A percentile compares a stretch with the other conserved stretches of the same genome.
Evolutionary conservation across 2,888 invertebrate genomes (phyloP).

Genomic region (Eupithecia abbreviata): DNA sequence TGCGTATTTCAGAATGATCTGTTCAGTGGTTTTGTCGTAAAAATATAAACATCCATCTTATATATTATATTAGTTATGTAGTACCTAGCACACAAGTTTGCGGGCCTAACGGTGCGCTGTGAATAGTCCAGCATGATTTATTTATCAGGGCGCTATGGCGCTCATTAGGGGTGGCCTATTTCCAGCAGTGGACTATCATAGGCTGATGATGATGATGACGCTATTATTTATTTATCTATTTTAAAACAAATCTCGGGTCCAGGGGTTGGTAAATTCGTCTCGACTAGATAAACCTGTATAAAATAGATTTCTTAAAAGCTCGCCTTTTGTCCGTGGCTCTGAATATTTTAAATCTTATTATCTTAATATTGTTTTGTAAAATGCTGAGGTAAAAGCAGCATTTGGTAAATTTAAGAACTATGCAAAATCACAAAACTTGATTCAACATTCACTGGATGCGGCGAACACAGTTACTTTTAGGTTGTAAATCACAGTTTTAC

Average conservation of each 20-base stretch:
- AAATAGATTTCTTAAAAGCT: not conserved
- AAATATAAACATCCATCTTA: too few species aligned
- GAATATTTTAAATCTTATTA: slow-evolving; percentile 5
- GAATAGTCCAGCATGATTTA: too few species aligned
- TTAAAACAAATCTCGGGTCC: not conserved
- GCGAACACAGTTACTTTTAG: not conserved
- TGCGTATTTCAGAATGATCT: too few species aligned
- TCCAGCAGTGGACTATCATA: too few species aligned
- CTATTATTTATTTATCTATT: not conserved
- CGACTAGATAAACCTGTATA: not conserved
- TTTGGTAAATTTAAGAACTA: not conserved
- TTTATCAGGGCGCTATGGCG: not conserved
- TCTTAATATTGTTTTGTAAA: not conserved
- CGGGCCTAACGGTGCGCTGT: too few species aligned
- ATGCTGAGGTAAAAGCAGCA: not conserved
- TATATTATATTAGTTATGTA: too few species aligned
- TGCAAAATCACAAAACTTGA: not conserved
- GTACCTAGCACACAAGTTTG: too few species aligned
- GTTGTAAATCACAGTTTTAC: not conserved
- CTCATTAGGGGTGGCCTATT: too few species aligned
- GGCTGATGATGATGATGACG: too few species aligned
- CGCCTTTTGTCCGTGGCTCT: not conserved
- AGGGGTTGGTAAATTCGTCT: not conserved
- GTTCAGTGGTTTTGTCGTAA: too few species aligned
- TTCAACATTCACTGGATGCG: not conserved